phyloP scores from a whole-genome alignment of 1,140 invertebrate species.

The Drosophila kurseongensis region DNA sequence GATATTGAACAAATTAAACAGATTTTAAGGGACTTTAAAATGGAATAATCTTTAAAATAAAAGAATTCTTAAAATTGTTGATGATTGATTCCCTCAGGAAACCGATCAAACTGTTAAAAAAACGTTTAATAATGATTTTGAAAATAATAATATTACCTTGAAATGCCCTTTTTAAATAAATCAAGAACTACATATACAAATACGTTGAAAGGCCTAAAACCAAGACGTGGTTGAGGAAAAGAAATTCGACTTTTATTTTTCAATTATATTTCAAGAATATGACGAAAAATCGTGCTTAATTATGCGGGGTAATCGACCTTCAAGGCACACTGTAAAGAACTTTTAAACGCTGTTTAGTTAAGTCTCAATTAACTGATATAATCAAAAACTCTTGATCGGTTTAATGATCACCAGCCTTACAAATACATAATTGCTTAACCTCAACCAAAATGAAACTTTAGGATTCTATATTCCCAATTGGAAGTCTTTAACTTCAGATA shows the following conservation, averaged over 20 bases:
- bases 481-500: background rate
- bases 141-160: background rate
- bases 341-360: background rate
- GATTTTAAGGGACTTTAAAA: no score
- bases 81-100: no score
- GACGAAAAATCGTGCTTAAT: conserved; percentile 8
- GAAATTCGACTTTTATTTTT: background rate
- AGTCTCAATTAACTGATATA: background rate
- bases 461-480: background rate
- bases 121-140: no score
- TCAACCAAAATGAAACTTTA: background rate
- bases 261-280: background rate
- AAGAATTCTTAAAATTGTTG: no score
- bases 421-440: background rate
- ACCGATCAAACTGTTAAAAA: no score
- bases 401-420: conserved; percentile 10
- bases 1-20: no score
- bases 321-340: conserved; percentile 9
- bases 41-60: no score
- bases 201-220: no score
- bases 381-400: conserved; percentile 1
- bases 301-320: conserved; percentile 25
- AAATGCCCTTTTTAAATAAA: no score
- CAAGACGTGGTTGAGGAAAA: background rate
- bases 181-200: no score